Evolutionary conservation across 2,797 vertebrate species (phyloP), one percentile per base, ranked within the genome.

Genomic region (Cynopterus sphinx): DNA sequence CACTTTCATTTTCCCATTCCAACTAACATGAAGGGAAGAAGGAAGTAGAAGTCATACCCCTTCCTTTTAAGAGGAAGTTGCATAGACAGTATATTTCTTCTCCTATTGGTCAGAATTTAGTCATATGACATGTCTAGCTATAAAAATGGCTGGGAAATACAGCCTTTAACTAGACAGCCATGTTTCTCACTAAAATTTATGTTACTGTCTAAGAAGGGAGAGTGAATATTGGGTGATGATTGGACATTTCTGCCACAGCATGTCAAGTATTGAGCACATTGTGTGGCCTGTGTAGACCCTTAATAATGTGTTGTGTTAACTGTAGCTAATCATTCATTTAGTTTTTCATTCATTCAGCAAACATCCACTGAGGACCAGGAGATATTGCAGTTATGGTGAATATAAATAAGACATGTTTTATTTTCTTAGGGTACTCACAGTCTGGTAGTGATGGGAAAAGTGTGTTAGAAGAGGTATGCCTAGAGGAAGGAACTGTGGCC

Each of bases 241-340:
- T 59, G n/a, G 67, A 61, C 61, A 59, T 81, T 91, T 78, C 31
- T 83, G 53, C 43, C 24, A n/a, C 31, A 61, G 1, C 28, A 12
- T 78, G 13, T n/a, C 57, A 28, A 39, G 61, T 49, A 6, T 36
- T 88, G 61, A 87, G 78, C 17, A 53, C 1, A 65, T 39, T 65
- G 7, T 36, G 21, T 59, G 75, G 15, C 13, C 43, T 17, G 19
- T 53, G 57, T 67, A 39, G 22, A 31, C 49, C 57, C 39, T 93
- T 41, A 65, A 3, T 46, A 61, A 70, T 82, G 77, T 51, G 9
- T 46, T 9, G 6, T 93, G 13, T 33, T 65, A 36, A n/a, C 41
- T 67, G 1, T 71, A 61, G 70, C 16, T 85, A 33, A 86, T 87
- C 81, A 55, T 88, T 95, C 53, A 86, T 39, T 94, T 93, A 77